Percentiles rank a stretch among this genome's conserved stretches.
Evolutionary conservation across 2,888 invertebrate genomes (phyloP).

Genomic region (Lamproptera curius): DNA sequence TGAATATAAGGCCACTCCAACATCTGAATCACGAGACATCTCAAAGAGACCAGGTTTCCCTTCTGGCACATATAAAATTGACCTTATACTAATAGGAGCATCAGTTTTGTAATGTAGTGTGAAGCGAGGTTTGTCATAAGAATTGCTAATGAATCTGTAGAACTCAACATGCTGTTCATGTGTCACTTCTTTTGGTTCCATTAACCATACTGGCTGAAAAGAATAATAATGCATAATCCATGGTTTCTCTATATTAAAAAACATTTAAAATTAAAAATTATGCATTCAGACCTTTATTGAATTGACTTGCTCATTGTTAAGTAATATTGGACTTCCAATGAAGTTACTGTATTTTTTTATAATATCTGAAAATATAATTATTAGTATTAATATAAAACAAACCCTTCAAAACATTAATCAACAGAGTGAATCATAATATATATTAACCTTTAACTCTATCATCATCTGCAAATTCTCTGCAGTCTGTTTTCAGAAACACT

Average conservation of each 20-base stretch:
- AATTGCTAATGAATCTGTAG: conserved; percentile 92
- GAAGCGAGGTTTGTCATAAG: conserved; percentile 93
- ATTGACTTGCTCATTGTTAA: conserved; percentile 94
- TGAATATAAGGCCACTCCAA: conserved; percentile 93
- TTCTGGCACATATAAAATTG: conserved; percentile 95
- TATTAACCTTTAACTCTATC: conserved; percentile 84
- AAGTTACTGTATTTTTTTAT: conserved; percentile 98
- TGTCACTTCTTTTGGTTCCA: conserved; percentile 92
- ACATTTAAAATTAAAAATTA: neutral
- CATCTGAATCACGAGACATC: conserved; percentile 89
- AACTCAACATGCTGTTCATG: conserved; percentile 94
- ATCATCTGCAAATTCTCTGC: conserved; percentile 93
- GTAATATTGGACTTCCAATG: conserved; percentile 93
- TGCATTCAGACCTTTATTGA: conserved; percentile 83
- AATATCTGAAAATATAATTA: conserved; percentile 77
- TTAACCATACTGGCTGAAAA: conserved; percentile 92
- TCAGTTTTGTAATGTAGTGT: conserved; percentile 95
- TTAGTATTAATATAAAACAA: neutral
- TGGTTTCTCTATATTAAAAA: neutral
- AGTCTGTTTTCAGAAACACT: conserved; percentile 91
- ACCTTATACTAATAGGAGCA: conserved; percentile 93
- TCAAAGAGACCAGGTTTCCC: conserved; percentile 95
- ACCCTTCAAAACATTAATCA: too few species aligned
- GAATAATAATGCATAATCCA: neutral
- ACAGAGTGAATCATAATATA: conserved; percentile 1